Base-by-base conservation (phyloP, 2,888 invertebrate genomes). In the Oscheius sp. region DNA sequence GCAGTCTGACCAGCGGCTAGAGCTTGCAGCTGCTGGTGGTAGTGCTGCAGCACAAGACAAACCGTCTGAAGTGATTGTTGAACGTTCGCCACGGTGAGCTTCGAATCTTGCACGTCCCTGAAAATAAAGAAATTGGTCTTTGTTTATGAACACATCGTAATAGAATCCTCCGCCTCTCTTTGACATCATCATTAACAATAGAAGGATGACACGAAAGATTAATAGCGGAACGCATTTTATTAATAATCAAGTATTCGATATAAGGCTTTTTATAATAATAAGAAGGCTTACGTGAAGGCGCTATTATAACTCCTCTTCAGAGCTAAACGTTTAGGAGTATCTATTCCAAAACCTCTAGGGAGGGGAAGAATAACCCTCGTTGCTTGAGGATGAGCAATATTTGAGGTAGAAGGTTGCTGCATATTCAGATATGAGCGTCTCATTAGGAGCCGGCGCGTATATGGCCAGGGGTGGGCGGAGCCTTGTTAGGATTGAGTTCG, bases 341-440 rank as follows among this genome's bases (percentile, higher is more conserved):
- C 33, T 12, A 24, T 36, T 8, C 56, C 38, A 28, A 44, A 41
- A 26, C 24, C 12, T 14, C 12, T 24, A 20, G 59, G 54, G 20
- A 54, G 28, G 12, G 59, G 59, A 5, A 44, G 28, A 17, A 59
- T 59, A 30, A 59, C 59, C 41, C 59, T 41, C 1, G 59, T 26
- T 8, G 59, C 59, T 20, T 41, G 44, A 5, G 59, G 59, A 59
- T 41, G 44, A 44, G 59, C 44, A 59, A 59, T 59, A 44, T 59
- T 59, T 44, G 59, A 59, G 41, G 59, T 59, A 44, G 59, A 59
- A 59, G 59, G 59, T 22, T 59, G 59, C 41, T 59, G 59, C 59
- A 59, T 59, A 59, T 59, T 59, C 59, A 59, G 41, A 59, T 59
- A 59, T 59, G 59, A 59, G 59, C 59, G 59, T 59, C 59, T 59